Evolutionary conservation across 1,140 invertebrate species (phyloP).

Genomic region (Bombus superbus): DNA sequence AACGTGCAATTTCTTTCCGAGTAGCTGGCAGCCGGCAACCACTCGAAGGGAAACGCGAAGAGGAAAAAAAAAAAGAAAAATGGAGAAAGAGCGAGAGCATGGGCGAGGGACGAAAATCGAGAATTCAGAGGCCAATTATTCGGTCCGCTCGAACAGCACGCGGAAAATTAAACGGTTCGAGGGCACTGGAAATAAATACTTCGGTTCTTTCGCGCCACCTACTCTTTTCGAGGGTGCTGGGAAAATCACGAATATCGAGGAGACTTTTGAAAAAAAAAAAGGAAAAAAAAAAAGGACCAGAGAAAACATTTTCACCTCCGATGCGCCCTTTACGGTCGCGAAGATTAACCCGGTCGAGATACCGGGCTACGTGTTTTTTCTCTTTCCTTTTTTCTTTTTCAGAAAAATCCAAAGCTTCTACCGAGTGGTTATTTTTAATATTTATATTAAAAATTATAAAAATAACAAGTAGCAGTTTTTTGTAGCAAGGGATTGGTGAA

Average conservation of each 20-base stretch:
- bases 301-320: not conserved
- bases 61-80: not conserved
- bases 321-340: not conserved
- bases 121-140: conserved; percentile 49
- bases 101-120: conserved; percentile 55
- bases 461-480: not conserved
- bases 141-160: conserved; percentile 39
- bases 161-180: conserved; percentile 54
- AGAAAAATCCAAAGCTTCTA: not conserved
- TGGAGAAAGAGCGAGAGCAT: not conserved
- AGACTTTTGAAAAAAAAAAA: conserved; percentile 9
- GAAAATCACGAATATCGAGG: conserved; percentile 24
- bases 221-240: conserved; percentile 40
- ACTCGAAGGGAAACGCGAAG: conserved; percentile 29
- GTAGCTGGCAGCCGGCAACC: not conserved
- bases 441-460: not conserved
- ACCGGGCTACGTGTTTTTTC: not conserved
- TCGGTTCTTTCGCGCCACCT: conserved; percentile 30
- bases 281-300: not conserved
- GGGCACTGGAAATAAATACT: conserved; percentile 53
- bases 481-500: not conserved
- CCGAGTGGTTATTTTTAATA: not conserved
- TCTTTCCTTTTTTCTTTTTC: not conserved
- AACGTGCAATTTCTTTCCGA: conserved; percentile 18
- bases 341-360: not conserved